phyloP scores from a whole-genome alignment of 2,888 invertebrate genomes.

The Lamproptera curius region DNA sequence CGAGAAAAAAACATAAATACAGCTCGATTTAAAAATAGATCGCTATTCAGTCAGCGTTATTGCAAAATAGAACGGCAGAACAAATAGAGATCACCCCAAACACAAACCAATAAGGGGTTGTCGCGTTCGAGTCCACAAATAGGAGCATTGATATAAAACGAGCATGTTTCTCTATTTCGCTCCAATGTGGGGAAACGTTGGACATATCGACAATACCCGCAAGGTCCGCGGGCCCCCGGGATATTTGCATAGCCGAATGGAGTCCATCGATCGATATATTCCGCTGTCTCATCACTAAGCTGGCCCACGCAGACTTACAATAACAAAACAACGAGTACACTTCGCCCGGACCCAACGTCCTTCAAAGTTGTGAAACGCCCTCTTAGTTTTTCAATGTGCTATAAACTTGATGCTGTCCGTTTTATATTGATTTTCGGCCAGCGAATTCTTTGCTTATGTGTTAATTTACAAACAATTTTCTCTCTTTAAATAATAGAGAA shows the following conservation, averaged over 20 bases:
- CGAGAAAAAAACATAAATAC: no score
- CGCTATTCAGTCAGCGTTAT: background rate
- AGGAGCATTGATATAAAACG: constrained; percentile 23
- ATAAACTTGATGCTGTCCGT: no score
- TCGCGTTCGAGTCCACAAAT: constrained; percentile 18
- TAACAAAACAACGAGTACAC: background rate
- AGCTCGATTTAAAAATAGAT: no score
- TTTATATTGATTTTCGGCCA: no score
- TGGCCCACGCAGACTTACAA: constrained; percentile 5
- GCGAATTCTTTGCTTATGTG: no score
- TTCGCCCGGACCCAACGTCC: no score
- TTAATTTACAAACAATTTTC: no score
- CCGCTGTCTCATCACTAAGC: constrained; percentile 21
- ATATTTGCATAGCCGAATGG: constrained; percentile 31
- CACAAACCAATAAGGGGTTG: constrained; percentile 3
- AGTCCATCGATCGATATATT: constrained; percentile 28
- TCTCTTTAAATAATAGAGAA: no score
- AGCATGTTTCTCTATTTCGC: constrained; percentile 13
- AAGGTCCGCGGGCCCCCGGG: constrained; percentile 25
- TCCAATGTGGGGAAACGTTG: constrained; percentile 16
- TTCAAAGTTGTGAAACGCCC: no score
- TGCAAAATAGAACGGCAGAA: background rate
- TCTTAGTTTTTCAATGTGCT: no score
- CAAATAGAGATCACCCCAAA: constrained; percentile 2
- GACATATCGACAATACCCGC: constrained; percentile 29